phyloP scores from a whole-genome alignment of 2,888 invertebrate genomes.

The Fissipunctia ypsillon region DNA sequence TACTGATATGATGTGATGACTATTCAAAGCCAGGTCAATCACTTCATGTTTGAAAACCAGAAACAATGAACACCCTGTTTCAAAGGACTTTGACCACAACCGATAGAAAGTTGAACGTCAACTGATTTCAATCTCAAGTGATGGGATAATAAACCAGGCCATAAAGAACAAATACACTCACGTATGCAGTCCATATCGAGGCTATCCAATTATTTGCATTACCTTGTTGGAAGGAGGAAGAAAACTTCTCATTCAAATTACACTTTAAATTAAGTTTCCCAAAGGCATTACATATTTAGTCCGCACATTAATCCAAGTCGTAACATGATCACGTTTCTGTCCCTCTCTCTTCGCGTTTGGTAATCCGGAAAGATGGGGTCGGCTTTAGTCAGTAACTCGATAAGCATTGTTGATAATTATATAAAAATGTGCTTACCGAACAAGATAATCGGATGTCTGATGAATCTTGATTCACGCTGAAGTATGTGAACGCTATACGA shows the following conservation, averaged over 20 bases:
- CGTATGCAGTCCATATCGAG: conserved; percentile 21
- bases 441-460: conserved; percentile 8
- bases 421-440: conserved; percentile 41
- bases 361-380: conserved; percentile 50
- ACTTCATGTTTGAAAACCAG: conserved; percentile 12
- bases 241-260: conserved; percentile 45
- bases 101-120: conserved; percentile 37
- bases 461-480: conserved; percentile 13
- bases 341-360: conserved; percentile 30
- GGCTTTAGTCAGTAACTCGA: conserved; percentile 39
- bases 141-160: conserved; percentile 34
- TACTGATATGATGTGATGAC: conserved; percentile 14
- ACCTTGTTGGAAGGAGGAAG: conserved; percentile 26
- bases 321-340: conserved; percentile 48
- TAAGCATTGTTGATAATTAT: conserved; percentile 25
- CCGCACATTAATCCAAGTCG: conserved; percentile 51
- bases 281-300: conserved; percentile 50
- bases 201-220: conserved; percentile 29
- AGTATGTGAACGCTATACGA: conserved; percentile 7
- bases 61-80: conserved; percentile 36
- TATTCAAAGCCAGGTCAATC: conserved; percentile 22
- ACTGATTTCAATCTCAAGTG: conserved; percentile 41
- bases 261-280: conserved; percentile 47
- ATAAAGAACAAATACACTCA: conserved; percentile 37
- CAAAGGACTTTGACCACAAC: conserved; percentile 40